Evolutionary conservation across 2,113 vertebrate species (phyloP).

Genomic region (Hylia prasina): DNA sequence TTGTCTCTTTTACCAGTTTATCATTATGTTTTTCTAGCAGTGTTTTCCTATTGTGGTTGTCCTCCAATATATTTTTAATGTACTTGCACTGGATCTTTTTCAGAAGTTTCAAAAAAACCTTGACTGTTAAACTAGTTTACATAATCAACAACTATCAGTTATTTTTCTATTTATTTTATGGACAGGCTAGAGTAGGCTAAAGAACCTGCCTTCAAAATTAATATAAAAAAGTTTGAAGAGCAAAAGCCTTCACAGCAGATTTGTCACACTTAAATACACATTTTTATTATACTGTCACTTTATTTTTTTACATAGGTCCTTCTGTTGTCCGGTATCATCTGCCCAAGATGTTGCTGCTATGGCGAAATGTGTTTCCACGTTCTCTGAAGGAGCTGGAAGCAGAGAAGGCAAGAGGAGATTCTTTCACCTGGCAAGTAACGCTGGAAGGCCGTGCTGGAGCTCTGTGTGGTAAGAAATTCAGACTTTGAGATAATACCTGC

Average conservation of each 20-base stretch:
- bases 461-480: conserved; percentile 85
- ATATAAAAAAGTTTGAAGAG: neutral
- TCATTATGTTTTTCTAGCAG: neutral
- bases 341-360: conserved; percentile 95
- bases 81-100: neutral
- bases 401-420: conserved; percentile 94
- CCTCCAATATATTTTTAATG: neutral
- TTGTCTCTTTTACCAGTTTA: neutral
- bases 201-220: neutral
- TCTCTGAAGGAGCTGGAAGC: conserved; percentile 97
- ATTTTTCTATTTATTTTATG: neutral
- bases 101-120: neutral
- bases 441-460: conserved; percentile 96
- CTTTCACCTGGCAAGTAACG: conserved; percentile 98
- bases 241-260: neutral
- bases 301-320: conserved; percentile 74
- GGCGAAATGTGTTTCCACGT: conserved; percentile 97
- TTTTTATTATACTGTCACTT: neutral
- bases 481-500: neutral
- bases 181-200: neutral
- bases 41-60: neutral
- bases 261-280: neutral
- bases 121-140: neutral
- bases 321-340: conserved; percentile 96
- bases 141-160: neutral